A percentile compares a stretch with the other conserved stretches of the same genome.
These are phyloP conservation scores for Melinopterus prodromus DNA, from an alignment of 2,888 invertebrate genomes.

Conservation along the genomic window DNA sequence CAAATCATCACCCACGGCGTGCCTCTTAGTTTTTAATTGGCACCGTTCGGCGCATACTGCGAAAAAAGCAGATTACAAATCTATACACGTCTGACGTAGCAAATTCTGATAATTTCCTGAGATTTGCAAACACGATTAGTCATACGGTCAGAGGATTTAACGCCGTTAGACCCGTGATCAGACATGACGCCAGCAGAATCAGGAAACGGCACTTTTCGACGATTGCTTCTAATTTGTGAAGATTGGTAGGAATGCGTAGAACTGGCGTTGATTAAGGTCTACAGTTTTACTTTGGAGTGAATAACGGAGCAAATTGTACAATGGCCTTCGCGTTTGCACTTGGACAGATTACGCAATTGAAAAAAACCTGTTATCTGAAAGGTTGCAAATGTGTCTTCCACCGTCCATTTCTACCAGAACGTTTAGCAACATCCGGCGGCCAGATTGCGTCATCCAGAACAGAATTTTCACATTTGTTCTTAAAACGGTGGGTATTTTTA, in stretches of 20 bases:
- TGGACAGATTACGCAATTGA: neutral
- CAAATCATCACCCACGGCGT: neutral
- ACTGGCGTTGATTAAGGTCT: neutral
- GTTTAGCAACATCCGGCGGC: neutral
- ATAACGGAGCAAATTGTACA: neutral
- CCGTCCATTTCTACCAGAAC: neutral
- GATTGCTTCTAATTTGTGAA: neutral
- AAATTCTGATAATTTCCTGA: neutral
- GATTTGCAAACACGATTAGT: neutral
- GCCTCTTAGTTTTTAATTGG: neutral
- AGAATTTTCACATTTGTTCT: neutral
- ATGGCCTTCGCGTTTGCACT: neutral
- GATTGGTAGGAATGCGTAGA: neutral
- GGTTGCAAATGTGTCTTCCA: neutral
- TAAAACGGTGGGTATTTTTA: neutral
- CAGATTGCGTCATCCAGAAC: neutral
- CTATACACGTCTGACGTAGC: neutral
- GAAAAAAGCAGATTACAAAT: neutral
- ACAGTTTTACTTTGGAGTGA: neutral
- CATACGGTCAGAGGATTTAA: neutral
- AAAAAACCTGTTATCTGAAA: slow-evolving; percentile 1
- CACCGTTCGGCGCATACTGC: neutral
- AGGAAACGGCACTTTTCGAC: neutral
- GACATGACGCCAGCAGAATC: neutral
- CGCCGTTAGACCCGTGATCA: neutral